Evolutionary conservation across 2,113 vertebrate genomes (phyloP).

Genomic region (Rhynchomys soricoides): DNA sequence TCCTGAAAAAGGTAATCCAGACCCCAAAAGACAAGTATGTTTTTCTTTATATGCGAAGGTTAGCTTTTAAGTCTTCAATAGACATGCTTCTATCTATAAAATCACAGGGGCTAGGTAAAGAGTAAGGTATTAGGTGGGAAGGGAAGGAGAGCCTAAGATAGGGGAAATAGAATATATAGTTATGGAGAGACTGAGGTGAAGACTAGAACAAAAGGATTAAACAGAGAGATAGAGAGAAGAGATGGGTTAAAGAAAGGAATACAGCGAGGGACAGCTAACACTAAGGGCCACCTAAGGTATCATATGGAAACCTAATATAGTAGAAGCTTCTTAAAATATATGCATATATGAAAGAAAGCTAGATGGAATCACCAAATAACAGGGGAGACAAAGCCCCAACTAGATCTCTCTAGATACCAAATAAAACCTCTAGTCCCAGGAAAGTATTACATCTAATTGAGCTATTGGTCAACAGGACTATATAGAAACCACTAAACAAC

Average conservation of each 20-base stretch:
- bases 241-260: background rate
- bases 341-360: background rate
- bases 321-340: background rate
- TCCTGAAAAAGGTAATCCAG: background rate
- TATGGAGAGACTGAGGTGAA: background rate
- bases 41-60: background rate
- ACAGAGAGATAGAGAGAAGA: background rate
- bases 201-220: background rate
- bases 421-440: no score
- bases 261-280: background rate
- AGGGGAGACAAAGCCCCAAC: no score
- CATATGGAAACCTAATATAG: background rate
- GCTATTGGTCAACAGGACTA: background rate
- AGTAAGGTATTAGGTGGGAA: background rate
- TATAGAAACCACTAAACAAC: background rate
- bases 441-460: background rate
- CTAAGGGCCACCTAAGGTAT: background rate
- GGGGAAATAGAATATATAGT: background rate
- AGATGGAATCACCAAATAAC: background rate
- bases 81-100: background rate
- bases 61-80: background rate
- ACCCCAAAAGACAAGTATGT: background rate
- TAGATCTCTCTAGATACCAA: background rate
- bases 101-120: background rate
- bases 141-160: background rate